Evolutionary conservation across 2,797 vertebrate genomes (phyloP).

Genomic region (Hylomyscus alleni): DNA sequence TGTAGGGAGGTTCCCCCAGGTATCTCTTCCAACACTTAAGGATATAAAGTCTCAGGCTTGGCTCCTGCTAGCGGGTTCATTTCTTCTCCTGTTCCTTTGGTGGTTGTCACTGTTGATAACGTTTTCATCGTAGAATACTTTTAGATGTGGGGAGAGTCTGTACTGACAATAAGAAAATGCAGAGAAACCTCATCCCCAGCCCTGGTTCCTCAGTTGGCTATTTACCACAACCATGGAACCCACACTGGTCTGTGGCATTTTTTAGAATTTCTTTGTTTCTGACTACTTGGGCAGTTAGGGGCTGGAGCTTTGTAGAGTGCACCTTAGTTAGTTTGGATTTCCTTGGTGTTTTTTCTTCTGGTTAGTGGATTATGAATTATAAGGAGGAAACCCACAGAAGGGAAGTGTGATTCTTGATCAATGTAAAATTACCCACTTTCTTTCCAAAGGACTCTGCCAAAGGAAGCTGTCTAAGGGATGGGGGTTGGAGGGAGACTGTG

Average conservation of each 20-base stretch:
- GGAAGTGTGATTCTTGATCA: background rate
- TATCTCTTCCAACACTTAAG: background rate
- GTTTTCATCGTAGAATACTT: background rate
- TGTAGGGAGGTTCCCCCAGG: background rate
- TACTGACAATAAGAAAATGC: background rate
- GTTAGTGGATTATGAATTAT: background rate
- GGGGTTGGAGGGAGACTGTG: background rate
- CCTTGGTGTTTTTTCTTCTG: background rate
- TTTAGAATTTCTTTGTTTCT: background rate
- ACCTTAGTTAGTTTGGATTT: background rate
- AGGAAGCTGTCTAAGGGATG: background rate
- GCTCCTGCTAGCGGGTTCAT: background rate
- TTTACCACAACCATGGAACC: background rate
- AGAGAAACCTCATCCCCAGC: fast-evolving
- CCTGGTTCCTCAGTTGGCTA: background rate
- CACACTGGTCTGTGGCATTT: background rate
- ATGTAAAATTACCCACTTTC: background rate
- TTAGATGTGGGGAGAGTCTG: background rate
- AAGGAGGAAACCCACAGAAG: background rate
- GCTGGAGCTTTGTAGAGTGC: background rate
- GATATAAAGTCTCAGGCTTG: background rate
- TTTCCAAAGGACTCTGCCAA: background rate
- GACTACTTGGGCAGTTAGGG: background rate
- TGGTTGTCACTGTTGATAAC: background rate
- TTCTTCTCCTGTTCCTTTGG: background rate